Evolutionary conservation across 2,888 invertebrate genomes (phyloP).

Genomic region (Drosophila pegasa): DNA sequence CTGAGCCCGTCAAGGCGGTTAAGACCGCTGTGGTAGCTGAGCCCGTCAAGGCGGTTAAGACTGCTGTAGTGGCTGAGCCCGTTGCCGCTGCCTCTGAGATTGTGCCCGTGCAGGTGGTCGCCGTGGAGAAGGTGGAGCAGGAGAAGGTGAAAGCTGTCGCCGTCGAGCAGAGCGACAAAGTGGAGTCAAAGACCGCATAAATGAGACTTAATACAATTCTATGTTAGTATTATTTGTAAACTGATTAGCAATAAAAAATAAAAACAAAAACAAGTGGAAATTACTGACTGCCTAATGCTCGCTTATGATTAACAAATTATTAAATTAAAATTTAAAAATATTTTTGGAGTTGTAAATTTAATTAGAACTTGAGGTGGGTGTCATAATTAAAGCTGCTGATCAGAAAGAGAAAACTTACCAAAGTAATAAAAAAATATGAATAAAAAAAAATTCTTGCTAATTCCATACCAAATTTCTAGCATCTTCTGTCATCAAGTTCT

Average conservation of each 20-base stretch:
- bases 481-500: background rate
- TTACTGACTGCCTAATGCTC: background rate
- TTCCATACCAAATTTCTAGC: too few relatives aligned
- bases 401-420: too few relatives aligned
- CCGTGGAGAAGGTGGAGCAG: constrained; percentile 43
- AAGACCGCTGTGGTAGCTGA: background rate
- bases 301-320: too few relatives aligned
- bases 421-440: background rate
- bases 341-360: too few relatives aligned
- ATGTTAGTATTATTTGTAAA: constrained; percentile 47
- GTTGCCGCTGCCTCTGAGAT: constrained; percentile 46
- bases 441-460: too few relatives aligned
- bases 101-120: constrained; percentile 47
- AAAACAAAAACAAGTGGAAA: background rate
- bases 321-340: background rate
- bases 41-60: background rate
- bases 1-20: background rate
- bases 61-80: background rate
- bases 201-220: constrained; percentile 30
- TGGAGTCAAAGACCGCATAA: constrained; percentile 50
- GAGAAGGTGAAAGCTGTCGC: constrained; percentile 25
- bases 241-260: constrained; percentile 35
- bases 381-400: too few relatives aligned
- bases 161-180: constrained; percentile 34
- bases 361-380: too few relatives aligned